Base-by-base conservation (phyloP, 2,888 invertebrate species). In the Athetis lepigone region DNA sequence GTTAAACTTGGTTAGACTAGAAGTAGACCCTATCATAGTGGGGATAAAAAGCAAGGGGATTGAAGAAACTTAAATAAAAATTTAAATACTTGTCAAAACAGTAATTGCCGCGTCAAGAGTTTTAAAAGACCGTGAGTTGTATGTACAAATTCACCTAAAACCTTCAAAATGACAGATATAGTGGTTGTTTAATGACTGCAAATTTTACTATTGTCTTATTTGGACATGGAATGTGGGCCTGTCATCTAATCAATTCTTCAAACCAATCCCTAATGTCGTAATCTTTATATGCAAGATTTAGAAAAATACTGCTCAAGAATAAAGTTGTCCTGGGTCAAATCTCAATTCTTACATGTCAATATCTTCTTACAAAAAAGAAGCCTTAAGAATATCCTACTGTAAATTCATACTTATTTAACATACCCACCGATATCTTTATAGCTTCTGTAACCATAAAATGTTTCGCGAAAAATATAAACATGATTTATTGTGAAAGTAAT, bases 401-500 rank as follows among this genome's bases (percentile, higher is more conserved):
- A 71, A 72, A 77, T 79, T 83, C 81, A 79, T 72, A 83, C 85
- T 86, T 82, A 82, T 79, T 79, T 82, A 76, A 75, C 75, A 75
- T 71, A 84, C 88, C 83, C 84, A 84, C 87, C 82, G 86, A 86
- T 85, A 80, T 85, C 78, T 85, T 90, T 85, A 88, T 82, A 80
- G 86, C 85, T 86, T 85, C 85, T 79, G 87, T 85, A 88, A 87
- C 85, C 82, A 87, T 91, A 90, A 91, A 88, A 79, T 82, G 83
- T 87, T 89, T 86, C 84, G 86, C 84, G 84, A 88, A 85, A 85
- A 83, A 81, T 83, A 88, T 87, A 89, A 89, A 90, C 77, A 82
- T 88, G 92, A 92, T 92, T 91, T 92, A 92, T 88, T 86, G 81
- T 79, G 70, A 84, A 87, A 81, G 85, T 83, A 83, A 85, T 85